phyloP scores from a whole-genome alignment of 2,888 invertebrate genomes.

The Mimumesa dahlbomi region DNA sequence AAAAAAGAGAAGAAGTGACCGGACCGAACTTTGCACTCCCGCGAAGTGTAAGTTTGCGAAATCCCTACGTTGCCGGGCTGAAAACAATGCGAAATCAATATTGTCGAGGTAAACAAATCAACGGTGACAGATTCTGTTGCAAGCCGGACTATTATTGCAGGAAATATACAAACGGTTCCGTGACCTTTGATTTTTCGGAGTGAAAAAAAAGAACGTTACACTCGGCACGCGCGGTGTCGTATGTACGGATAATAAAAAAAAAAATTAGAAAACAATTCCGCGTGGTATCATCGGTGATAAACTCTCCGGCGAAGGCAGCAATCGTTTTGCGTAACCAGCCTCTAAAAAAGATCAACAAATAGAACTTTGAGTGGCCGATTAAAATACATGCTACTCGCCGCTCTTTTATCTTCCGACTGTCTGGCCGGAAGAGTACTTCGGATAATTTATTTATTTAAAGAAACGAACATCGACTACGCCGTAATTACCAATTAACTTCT shows the following conservation, averaged over 20 bases:
- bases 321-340: constrained; percentile 26
- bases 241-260: neutral
- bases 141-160: constrained; percentile 29
- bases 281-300: constrained; percentile 10
- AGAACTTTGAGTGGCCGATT: constrained; percentile 19
- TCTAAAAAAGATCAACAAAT: constrained; percentile 44
- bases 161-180: constrained; percentile 23
- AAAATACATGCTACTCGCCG: neutral
- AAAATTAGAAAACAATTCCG: neutral
- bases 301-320: constrained; percentile 4
- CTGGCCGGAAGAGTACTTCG: constrained; percentile 9
- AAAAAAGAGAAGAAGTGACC: no score
- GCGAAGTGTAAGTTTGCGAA: no score
- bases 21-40: no score
- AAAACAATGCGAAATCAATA: no score
- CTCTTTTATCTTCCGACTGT: constrained; percentile 19
- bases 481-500: no score
- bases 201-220: constrained; percentile 8
- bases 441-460: no score
- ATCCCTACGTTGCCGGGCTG: no score
- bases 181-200: constrained; percentile 34
- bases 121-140: neutral
- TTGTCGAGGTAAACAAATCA: neutral
- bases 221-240: constrained; percentile 24
- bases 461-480: no score